Evolutionary conservation across 2,113 vertebrate genomes (phyloP).

Genomic region (Bubo bubo): DNA sequence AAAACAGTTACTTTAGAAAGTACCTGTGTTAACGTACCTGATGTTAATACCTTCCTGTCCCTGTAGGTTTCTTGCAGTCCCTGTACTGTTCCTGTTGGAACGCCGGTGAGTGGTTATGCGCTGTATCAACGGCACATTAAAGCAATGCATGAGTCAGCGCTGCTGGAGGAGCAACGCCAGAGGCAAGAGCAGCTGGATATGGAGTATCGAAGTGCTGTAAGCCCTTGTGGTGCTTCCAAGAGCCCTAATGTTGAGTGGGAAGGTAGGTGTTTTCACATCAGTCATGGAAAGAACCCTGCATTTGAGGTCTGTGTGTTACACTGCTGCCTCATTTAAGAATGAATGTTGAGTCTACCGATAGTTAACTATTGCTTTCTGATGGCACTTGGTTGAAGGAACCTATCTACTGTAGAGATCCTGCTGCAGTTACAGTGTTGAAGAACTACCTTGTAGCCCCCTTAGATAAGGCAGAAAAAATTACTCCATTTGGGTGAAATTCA

Average conservation of each 20-base stretch:
- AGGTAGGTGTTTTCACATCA: slow-evolving; percentile 71
- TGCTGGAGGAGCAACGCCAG: slow-evolving; percentile 91
- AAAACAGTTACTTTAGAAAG: neutral
- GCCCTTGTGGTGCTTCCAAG: slow-evolving; percentile 80
- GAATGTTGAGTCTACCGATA: neutral
- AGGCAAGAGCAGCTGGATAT: slow-evolving; percentile 88
- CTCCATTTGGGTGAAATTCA: neutral
- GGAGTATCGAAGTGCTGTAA: slow-evolving; percentile 81
- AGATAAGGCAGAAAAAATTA: neutral
- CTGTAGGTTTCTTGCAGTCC: slow-evolving; percentile 82
- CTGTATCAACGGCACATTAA: slow-evolving; percentile 96
- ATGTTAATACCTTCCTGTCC: neutral
- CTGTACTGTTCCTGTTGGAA: slow-evolving; percentile 79
- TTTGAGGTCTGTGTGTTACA: neutral
- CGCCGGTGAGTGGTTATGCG: slow-evolving; percentile 84
- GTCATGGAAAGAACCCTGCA: neutral
- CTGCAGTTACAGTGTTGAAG: neutral
- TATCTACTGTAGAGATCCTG: neutral
- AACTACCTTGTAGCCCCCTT: neutral
- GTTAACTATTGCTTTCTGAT: neutral
- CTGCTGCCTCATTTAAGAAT: neutral
- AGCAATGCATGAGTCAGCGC: slow-evolving; percentile 88
- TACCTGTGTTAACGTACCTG: neutral
- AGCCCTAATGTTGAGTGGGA: slow-evolving; percentile 91
- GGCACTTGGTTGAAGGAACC: neutral